Base-by-base conservation (phyloP, 2,113 vertebrate genomes). In the Eonycteris spelaea region DNA sequence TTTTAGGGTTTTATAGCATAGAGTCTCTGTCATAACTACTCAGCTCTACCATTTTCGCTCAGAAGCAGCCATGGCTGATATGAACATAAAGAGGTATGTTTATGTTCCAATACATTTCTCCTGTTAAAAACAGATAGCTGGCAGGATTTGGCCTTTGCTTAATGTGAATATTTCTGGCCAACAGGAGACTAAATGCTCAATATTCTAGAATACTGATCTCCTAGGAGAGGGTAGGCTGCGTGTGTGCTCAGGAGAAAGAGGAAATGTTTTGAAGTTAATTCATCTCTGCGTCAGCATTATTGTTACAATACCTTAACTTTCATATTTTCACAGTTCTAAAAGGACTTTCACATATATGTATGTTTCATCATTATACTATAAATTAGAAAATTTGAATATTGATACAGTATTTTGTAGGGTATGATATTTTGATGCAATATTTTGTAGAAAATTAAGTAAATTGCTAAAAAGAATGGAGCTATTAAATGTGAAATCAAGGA, bases 11-110 rank as follows among this genome's bases (percentile, higher is more conserved):
- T 80, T 79, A 12, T 38, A 38, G 7, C 6, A 22, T 38, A 59
- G 7, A 68, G 19, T 73, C 38, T 82, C 21, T 65, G 22, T 35
- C 28, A 93, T 1, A 80, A 33, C 15, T 75, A 30, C 28, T 80
- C 9, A 48, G 40, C 12, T 48, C 15, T 80, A 4, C 21, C 40
- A 1, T 59, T 67, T 79, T n/a, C 65, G 11, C 48, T 70, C 13
- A 24, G 63, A 86, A 86, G 43, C 28, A 28, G 14, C 6, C 1
- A 2, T 28, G 13, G 16, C 48, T 24, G 59, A 43, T 79, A 26
- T 1, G 7, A 13, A 1, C 40, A 9, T n/a, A 8, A 48, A 22
- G 45, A 33, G 2, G 3, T 26, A 6, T 33, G 21, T 51, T 9
- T 73, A 26, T 16, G 21, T 45, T 85, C 3, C 55, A 67, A 12